Evolutionary conservation across 2,888 invertebrate species (phyloP).

Genomic region (Empis stercorea): DNA sequence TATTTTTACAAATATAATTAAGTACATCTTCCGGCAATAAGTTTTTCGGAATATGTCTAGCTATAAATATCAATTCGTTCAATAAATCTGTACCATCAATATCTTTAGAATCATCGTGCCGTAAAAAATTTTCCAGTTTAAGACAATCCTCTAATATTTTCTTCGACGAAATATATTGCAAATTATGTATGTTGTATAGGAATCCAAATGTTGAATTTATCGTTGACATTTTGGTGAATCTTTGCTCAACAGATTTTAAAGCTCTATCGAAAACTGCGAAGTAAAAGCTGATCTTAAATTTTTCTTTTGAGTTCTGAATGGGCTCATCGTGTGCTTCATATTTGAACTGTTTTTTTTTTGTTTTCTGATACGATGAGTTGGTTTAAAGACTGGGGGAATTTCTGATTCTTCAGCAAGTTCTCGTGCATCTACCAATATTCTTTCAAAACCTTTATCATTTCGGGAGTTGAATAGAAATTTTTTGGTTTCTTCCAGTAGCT

Average conservation of each 20-base stretch:
- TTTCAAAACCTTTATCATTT: neutral
- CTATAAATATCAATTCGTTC: neutral
- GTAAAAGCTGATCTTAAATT: slow-evolving; percentile 4
- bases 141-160: neutral
- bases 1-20: neutral
- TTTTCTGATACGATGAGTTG: neutral
- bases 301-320: slow-evolving; percentile 1
- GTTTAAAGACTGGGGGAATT: neutral
- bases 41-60: neutral
- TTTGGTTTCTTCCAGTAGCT: neutral
- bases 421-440: neutral
- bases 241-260: slow-evolving; percentile 3
- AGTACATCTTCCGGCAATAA: neutral
- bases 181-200: slow-evolving; percentile 1
- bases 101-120: neutral
- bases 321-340: neutral
- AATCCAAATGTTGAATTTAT: slow-evolving; percentile 2
- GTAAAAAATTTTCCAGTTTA: neutral
- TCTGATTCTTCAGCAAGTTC: neutral
- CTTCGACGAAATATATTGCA: neutral
- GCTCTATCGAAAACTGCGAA: slow-evolving; percentile 4
- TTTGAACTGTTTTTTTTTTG: neutral
- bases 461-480: neutral
- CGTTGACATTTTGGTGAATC: slow-evolving; percentile 2
- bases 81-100: neutral